A percentile compares a stretch with the other conserved stretches of the same genome.
These are phyloP conservation scores for Epizoanthus fatuus DNA, from an alignment of 92 coral and sea anemone genomes.

Conservation along the genomic window DNA sequence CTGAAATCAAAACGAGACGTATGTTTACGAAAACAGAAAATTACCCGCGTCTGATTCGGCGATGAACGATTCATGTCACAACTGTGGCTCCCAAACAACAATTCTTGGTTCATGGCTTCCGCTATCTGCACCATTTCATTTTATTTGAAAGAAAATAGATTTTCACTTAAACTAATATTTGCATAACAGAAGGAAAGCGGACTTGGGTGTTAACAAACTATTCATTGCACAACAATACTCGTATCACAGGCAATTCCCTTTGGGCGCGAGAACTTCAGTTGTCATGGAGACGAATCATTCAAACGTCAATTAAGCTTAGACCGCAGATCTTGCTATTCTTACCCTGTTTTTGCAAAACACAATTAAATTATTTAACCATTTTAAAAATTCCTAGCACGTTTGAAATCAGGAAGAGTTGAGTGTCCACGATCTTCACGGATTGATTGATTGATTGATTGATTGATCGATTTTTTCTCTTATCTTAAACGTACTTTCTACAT, in stretches of 20 bases:
- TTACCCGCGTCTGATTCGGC: not conserved
- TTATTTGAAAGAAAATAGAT: conserved; percentile 16
- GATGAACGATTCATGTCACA: conserved; percentile 12
- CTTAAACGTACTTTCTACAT: not conserved
- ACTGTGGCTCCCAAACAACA: not conserved
- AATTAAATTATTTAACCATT: not conserved
- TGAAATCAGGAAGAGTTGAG: no score
- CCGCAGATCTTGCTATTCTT: not conserved
- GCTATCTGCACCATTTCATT: conserved; percentile 15
- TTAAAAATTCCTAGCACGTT: conserved; percentile 34
- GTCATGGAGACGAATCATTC: not conserved
- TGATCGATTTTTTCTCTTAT: not conserved
- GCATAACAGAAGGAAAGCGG: conserved; percentile 9
- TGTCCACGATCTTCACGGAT: not conserved
- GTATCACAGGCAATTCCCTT: not conserved
- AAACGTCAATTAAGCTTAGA: not conserved
- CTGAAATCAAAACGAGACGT: not conserved
- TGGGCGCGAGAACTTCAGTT: not conserved
- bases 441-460: no score
- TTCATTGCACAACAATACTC: not conserved
- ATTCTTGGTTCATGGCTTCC: not conserved
- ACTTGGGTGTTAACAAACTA: not conserved
- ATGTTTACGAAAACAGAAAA: not conserved
- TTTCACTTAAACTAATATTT: conserved; percentile 7
- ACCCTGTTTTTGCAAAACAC: not conserved